phyloP scores from a whole-genome alignment of 2,888 invertebrate genomes.

The Apotomis capreana region DNA sequence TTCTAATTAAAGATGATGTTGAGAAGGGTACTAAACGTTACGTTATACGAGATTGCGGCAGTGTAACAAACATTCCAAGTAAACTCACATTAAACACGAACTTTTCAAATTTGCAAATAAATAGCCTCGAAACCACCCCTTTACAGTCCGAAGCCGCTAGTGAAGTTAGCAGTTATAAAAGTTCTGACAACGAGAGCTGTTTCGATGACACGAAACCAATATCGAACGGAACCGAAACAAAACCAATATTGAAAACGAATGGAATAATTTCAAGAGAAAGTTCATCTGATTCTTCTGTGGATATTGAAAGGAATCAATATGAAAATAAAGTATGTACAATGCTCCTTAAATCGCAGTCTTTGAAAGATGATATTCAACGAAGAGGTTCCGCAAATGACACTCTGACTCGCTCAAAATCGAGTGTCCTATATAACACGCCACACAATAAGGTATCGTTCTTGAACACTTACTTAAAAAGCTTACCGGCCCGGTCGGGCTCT shows the following conservation, averaged over 20 bases:
- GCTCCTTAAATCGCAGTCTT: constrained; percentile 75
- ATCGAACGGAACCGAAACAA: constrained; percentile 49
- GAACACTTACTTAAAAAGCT: constrained; percentile 80
- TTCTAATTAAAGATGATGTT: constrained; percentile 50
- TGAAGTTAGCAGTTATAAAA: constrained; percentile 80
- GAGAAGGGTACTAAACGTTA: constrained; percentile 56
- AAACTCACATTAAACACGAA: constrained; percentile 67
- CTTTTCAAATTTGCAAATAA: constrained; percentile 63
- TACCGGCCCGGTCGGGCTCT: constrained; percentile 70
- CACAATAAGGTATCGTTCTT: constrained; percentile 79
- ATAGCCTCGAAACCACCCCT: constrained; percentile 69
- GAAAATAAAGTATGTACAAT: constrained; percentile 57
- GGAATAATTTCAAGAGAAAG: constrained; percentile 50
- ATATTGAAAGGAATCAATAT: constrained; percentile 54
- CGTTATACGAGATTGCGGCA: constrained; percentile 60
- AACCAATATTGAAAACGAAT: constrained; percentile 49
- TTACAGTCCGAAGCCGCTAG: constrained; percentile 70
- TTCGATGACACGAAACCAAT: constrained; percentile 59
- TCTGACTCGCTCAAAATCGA: constrained; percentile 72
- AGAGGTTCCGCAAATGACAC: constrained; percentile 54
- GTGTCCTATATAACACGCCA: constrained; percentile 68
- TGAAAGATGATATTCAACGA: constrained; percentile 61
- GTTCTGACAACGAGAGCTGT: constrained; percentile 78
- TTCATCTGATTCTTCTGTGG: constrained; percentile 58
- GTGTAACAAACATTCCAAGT: constrained; percentile 76